Evolutionary conservation across 2,888 invertebrate species (phyloP).

Genomic region (Dinocampus coccinellae): DNA sequence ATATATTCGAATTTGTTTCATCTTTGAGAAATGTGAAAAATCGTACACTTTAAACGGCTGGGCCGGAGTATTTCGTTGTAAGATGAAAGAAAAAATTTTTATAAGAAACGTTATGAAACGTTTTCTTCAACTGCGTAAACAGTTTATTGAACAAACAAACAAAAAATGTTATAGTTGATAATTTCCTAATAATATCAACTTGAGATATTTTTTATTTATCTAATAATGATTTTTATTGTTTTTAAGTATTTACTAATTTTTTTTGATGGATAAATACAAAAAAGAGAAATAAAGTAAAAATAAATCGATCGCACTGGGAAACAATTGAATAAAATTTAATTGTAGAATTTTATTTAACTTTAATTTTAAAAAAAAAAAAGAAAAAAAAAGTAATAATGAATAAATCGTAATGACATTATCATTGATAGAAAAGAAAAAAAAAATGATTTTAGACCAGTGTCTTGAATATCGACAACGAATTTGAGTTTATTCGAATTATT

Average conservation of each 20-base stretch:
- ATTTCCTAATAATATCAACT: neutral
- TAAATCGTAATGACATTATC: no score
- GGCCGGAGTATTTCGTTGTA: neutral
- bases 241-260: neutral
- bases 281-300: no score
- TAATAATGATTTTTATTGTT: neutral
- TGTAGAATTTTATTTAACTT: no score
- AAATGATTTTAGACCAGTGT: constrained; percentile 16
- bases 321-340: no score
- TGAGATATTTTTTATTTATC: neutral
- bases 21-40: neutral
- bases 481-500: neutral
- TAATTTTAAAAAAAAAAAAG: no score
- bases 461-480: constrained; percentile 26
- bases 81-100: neutral
- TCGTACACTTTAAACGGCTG: constrained; percentile 6
- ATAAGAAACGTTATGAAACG: constrained; percentile 8
- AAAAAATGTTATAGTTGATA: neutral
- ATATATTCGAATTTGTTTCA: neutral
- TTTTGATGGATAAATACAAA: no score
- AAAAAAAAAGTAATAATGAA: no score
- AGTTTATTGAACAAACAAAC: constrained; percentile 17
- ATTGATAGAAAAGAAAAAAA: no score
- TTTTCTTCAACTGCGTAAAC: no score
- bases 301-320: no score